Evolutionary conservation across 2,113 vertebrate genomes (phyloP).

Genomic region (Archocentrus centrarchus): DNA sequence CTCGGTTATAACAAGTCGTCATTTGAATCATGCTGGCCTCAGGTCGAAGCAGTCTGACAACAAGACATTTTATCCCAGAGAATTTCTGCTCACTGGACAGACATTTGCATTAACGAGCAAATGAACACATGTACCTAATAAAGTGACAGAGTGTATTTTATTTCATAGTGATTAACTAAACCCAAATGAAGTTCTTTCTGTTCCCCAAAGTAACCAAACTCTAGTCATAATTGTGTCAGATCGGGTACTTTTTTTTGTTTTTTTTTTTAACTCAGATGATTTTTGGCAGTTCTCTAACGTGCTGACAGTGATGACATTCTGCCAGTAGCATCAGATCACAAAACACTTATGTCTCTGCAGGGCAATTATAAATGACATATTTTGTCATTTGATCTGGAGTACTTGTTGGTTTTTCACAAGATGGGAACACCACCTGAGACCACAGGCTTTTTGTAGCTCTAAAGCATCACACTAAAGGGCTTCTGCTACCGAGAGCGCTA

Average conservation of each 20-base stretch:
- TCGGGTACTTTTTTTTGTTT: neutral
- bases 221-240: neutral
- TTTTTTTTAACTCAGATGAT: neutral
- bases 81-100: neutral
- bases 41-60: too few relatives aligned
- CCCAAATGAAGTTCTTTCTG: neutral
- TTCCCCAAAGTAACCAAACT: neutral
- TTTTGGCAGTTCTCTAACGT: neutral
- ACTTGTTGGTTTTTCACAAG: neutral
- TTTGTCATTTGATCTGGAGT: neutral
- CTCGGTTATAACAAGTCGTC: too few relatives aligned
- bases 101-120: neutral
- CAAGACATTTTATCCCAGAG: neutral
- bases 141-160: neutral
- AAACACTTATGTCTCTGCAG: neutral
- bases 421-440: slow-evolving; percentile 6
- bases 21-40: too few relatives aligned
- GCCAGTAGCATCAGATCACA: neutral
- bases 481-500: neutral
- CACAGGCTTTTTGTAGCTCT: neutral
- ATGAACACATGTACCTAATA: neutral
- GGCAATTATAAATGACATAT: neutral
- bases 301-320: neutral
- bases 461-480: neutral
- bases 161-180: neutral